These are phyloP conservation scores for Oreonectes daqikongensis DNA, from an alignment of 2,797 vertebrate genomes.

Conservation along the genomic window DNA sequence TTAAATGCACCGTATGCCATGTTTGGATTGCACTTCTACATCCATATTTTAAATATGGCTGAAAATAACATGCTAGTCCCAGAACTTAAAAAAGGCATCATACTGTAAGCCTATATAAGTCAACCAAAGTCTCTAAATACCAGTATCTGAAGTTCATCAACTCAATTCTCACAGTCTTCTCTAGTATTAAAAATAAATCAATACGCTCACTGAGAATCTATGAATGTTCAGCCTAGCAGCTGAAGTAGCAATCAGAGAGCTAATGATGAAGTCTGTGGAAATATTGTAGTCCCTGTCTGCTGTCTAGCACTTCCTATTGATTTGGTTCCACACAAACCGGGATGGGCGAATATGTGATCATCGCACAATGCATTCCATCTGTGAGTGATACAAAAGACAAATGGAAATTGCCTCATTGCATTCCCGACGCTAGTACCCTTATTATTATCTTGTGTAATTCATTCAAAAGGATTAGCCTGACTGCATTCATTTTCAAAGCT, in stretches of 20 bases:
- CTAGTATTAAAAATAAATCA: slow-evolving; percentile 43
- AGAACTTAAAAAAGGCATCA: not conserved
- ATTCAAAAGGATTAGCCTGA: slow-evolving; percentile 53
- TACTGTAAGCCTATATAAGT: not conserved
- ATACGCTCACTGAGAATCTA: slow-evolving; percentile 20
- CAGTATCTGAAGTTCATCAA: slow-evolving; percentile 38
- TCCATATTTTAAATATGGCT: not conserved
- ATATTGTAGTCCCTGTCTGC: slow-evolving; percentile 43
- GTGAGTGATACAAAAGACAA: slow-evolving; percentile 49
- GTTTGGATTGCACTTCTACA: no score
- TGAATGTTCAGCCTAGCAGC: not conserved
- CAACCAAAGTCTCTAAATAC: slow-evolving; percentile 14
- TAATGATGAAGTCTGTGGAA: slow-evolving; percentile 45
- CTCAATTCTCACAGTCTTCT: slow-evolving; percentile 13
- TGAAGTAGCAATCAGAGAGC: slow-evolving; percentile 46
- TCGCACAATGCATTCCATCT: slow-evolving; percentile 54
- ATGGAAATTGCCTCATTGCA: slow-evolving; percentile 53
- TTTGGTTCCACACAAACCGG: slow-evolving; percentile 37
- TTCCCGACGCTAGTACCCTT: slow-evolving; percentile 43
- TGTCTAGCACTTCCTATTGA: slow-evolving; percentile 48
- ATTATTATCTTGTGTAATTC: slow-evolving; percentile 54
- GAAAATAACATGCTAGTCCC: not conserved
- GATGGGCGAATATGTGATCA: slow-evolving; percentile 48
- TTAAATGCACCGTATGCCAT: slow-evolving; percentile 4
- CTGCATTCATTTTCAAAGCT: slow-evolving; percentile 56